Evolutionary conservation across 2,888 invertebrate species (phyloP), one percentile per base, ranked within the genome.

Genomic region (Drosophila stalkeri): DNA sequence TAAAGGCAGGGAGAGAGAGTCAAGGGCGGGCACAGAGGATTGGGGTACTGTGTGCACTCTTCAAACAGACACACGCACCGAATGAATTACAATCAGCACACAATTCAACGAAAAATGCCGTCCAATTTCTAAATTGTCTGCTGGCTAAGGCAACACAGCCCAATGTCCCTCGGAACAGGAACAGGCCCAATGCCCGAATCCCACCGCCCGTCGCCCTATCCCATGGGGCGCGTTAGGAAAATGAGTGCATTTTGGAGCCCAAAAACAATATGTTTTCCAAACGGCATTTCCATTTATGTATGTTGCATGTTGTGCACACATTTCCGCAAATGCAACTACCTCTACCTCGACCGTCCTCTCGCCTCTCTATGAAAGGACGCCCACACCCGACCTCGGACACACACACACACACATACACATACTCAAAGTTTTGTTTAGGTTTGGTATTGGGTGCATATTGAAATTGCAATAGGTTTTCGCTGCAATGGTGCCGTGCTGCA

Each of bases 31-130:
- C 46, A 23, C 18, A 23, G 31, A 31, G 59, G 37, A 61, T 52
- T 75, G 64, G 52, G 33, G 56, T 37, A 63, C 59, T 75, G 61
- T 72, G 72, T 66, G 56, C 72, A 54, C 86, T 78, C 72, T 70
- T 74, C 77, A 85, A 86, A 89, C 79, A 90, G 65, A 77, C 55
- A 71, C 73, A 80, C 78, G 76, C 90, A 90, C 73, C 74, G 87
- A 89, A 86, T 89, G 90, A 86, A 86, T 86, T 86, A 86, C 90
- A 86, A 86, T 86, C 90, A 90, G 90, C 89, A 90, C 90, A 86
- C 90, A 86, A 90, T 86, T 86, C 86, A 86, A 86, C 86, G 90
- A 86, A 86, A 90, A 86, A 90, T 86, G 87, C 89, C 82, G 77
- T 86, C 82, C 90, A 86, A 86, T 89, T 89, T 89, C 89, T 84